Conservation (phyloP, 2,888 invertebrate species). For the Oligia strigilis region DNA sequence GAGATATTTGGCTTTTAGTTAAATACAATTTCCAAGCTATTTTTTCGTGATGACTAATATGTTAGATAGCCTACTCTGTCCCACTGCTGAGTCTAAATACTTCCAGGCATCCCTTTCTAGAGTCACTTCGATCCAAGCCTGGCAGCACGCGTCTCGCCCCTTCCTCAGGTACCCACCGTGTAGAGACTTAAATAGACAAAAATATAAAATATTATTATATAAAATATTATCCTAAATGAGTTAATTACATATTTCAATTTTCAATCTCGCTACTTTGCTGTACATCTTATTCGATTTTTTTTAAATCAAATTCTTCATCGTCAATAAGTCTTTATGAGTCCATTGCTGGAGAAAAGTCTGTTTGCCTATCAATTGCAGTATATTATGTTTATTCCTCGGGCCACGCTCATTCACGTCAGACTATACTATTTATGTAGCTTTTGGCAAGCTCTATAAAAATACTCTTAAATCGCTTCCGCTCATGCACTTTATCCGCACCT, state of each 20-base stretch:
- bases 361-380: neutral
- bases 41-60: neutral
- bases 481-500: slow-evolving; percentile 1
- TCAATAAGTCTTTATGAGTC: neutral
- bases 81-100: too few species aligned
- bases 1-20: neutral
- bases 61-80: neutral
- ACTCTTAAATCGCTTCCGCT: slow-evolving; percentile 42
- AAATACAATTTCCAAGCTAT: neutral
- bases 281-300: too few species aligned
- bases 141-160: too few species aligned
- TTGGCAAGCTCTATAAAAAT: neutral
- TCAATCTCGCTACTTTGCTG: neutral
- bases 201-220: too few species aligned
- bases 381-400: neutral
- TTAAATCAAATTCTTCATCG: neutral
- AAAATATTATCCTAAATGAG: neutral
- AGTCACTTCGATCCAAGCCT: too few species aligned
- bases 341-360: neutral
- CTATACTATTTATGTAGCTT: neutral
- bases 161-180: too few species aligned
- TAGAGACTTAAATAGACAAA: too few species aligned
- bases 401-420: neutral
- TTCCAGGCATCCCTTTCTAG: too few species aligned
- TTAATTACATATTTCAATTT: neutral